These are phyloP conservation scores for Catharus fuscescens DNA, from an alignment of 2,113 vertebrate species.

Conservation along the genomic window DNA sequence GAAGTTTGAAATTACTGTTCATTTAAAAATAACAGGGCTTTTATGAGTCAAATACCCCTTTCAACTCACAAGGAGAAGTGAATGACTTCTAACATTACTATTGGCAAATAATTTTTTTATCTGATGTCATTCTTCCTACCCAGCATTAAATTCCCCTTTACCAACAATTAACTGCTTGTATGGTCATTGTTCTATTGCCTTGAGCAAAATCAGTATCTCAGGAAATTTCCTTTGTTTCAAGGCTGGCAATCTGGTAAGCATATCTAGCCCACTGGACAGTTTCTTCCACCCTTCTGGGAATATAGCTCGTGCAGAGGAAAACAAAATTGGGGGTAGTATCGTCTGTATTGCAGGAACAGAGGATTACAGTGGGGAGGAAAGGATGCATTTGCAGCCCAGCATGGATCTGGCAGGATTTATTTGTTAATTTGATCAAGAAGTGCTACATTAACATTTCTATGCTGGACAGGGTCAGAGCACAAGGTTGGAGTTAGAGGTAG, in stretches of 20 bases:
- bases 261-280: not conserved
- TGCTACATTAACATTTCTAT: not conserved
- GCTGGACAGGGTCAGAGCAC: not conserved
- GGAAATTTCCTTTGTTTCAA: not conserved
- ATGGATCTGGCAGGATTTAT: constrained; percentile 1
- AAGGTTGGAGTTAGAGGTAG: not conserved
- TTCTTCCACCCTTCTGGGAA: not conserved
- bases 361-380: not conserved
- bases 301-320: not conserved
- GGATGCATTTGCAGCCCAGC: not conserved
- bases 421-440: not conserved
- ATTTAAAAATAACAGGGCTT: not conserved
- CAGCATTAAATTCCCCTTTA: not conserved
- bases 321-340: not conserved
- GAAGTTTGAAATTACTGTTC: not conserved
- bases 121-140: not conserved
- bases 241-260: not conserved
- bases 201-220: not conserved
- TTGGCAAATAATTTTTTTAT: not conserved
- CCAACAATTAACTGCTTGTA: not conserved
- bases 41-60: not conserved
- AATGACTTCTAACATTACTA: not conserved
- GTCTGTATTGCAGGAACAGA: not conserved
- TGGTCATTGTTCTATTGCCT: not conserved
- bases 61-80: not conserved